Evolutionary conservation across 2,888 invertebrate species (phyloP), one percentile per base, ranked within the genome.

Genomic region (Drosophila gaucha): DNA sequence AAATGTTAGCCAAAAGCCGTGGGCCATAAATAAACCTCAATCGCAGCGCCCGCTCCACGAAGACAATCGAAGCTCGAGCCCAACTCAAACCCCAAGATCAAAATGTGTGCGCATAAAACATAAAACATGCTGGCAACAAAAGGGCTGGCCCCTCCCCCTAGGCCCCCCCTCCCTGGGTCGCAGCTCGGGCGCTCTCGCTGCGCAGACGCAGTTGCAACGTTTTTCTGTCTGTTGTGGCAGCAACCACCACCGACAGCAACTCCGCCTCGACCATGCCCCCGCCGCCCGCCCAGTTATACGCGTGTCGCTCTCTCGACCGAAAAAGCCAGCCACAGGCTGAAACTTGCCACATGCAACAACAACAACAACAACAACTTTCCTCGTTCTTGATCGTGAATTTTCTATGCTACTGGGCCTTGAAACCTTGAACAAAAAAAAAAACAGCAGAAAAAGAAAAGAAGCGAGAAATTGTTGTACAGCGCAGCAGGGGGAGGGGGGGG

Each of bases 331-430:
- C 55, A 46, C n/a, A 18, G 51, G 18, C 24, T 6, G 24, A 41
- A 41, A 22, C 55, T 67, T 71, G 71, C 60, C 70, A 56, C 56
- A 65, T 65, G 70, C 73, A 36, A 33, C 66, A 62, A 33, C 41
- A 55, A 6, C 51, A 56, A 20, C 46, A 47, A 46, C 67, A 67
- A 41, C 68, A 88, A 90, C 90, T 90, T 90, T 90, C 90, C 89
- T 86, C 89, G 88, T 89, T 90, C 89, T 89, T 90, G 90, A 90
- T 90, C 90, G 88, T 89, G 89, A 89, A 89, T 90, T 90, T 84
- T 90, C 90, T 90, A 90, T 90, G 90, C 90, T 90, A 90, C 89
- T 90, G 89, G 90, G 89, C 89, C 90, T 90, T 89, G 90, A 86
- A 89, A 89, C 79, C 86, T 89, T 85, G 70, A 50, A 52, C 30